Percentiles rank a stretch among this genome's conserved stretches.
These are phyloP conservation scores for Drosophila aldrichi DNA, from an alignment of 2,888 invertebrate genomes.

Conservation along the genomic window DNA sequence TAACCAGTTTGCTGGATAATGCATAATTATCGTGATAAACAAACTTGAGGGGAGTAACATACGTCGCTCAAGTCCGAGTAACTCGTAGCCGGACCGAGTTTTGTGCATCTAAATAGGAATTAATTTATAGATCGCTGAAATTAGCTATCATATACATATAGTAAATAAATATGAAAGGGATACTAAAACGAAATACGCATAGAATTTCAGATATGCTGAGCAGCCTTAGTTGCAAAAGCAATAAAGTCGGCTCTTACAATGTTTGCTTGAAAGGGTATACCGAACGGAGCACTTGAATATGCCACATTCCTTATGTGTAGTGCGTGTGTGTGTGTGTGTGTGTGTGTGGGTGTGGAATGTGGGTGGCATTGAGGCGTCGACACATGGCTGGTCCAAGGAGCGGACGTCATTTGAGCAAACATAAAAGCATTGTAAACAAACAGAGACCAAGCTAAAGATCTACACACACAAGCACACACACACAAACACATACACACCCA, in stretches of 20 bases:
- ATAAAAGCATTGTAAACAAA: constrained; percentile 82
- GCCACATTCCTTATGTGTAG: constrained; percentile 41
- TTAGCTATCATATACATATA: background rate
- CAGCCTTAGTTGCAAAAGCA: background rate
- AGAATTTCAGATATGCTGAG: background rate
- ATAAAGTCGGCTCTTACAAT: background rate
- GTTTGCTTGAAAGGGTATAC: constrained; percentile 38
- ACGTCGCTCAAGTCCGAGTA: background rate
- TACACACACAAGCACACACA: constrained; percentile 5
- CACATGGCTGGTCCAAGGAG: constrained; percentile 55
- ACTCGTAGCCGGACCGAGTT: too few species aligned
- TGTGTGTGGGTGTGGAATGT: background rate
- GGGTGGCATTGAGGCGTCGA: constrained; percentile 12
- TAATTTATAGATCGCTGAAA: background rate
- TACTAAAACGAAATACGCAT: background rate
- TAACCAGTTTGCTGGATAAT: background rate
- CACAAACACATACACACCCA: background rate
- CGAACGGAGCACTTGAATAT: constrained; percentile 51
- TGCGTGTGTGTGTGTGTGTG: constrained; percentile 3
- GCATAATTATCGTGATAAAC: too few species aligned
- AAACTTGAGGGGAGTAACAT: too few species aligned
- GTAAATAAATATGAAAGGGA: background rate
- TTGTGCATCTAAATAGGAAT: background rate
- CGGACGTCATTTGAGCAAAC: constrained; percentile 78
- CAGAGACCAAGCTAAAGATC: constrained; percentile 63